Base-by-base conservation (phyloP, 1,140 invertebrate genomes). In the Anagrus nilaparvatae region DNA sequence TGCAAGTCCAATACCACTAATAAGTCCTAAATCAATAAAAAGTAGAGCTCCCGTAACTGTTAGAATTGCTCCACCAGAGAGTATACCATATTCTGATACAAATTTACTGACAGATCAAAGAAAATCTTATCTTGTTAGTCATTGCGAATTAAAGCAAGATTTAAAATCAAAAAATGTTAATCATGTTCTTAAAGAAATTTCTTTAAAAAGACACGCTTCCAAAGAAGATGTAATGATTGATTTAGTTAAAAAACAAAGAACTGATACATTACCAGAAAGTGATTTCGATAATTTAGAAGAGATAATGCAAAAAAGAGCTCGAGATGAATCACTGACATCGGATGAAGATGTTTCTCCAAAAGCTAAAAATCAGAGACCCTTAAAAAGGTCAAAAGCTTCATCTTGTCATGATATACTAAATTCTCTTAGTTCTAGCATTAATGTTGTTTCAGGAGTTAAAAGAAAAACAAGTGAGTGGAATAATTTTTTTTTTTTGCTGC, bases 341-440 rank as follows among this genome's bases (percentile, higher is more conserved):
- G 65, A 67, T 1, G 61, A 65, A 2, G 63, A 69, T 3, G 27
- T 46, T 5, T 61, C 59, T 2, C 47, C 54, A 3, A 56, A 61
- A 29, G 55, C 40, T 18, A 57, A 53, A 48, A 40, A 38, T 23
- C 14, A 45, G n/a, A 61, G 66, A 40, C 62, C 65, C 21, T 44
- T 54, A 10, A 69, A 69, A 43, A 47, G 62, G 35, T 55, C 61
- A 3, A 69, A 66, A 45, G 57, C 56, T 14, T 63, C 56, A 7
- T 68, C 65, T n/a, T 67, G 63, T 44, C 62, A 64, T 27, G 66
- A 67, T 43, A 61, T 69, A 18, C 44, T 67, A 18, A 64, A 63
- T 23, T 69, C 65, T 0, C 47, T 69, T 20, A 66, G 60, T 47
- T 69, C 65, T 4, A 69, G 65, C 28, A 53, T 53, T 9, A 48